Base-by-base conservation (phyloP, 2,888 invertebrate genomes). In the Amphipyra berbera region DNA sequence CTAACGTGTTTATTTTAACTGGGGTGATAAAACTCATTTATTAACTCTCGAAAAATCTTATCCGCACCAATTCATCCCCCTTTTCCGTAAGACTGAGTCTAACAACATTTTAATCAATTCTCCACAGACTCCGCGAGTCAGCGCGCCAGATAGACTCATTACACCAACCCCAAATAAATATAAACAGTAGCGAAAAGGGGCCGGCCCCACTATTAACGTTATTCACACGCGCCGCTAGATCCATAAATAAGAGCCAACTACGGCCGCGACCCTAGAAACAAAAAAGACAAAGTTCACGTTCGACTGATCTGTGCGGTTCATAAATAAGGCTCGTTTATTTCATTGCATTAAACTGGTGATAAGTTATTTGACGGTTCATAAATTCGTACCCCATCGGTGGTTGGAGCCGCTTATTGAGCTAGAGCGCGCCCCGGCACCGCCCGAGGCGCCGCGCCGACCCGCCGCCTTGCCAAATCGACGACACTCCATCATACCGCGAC, bases 71-170 rank as follows among this genome's bases (percentile, higher is more conserved):
- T 90, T 86, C 83, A 86, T 84, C 86, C 93, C 90, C 91, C 86
- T 87, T 90, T 92, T 92, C 90, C 91, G 88, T 90, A 84, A 92
- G 90, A 91, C 91, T 92, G 92, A 84, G 85, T 87, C 90, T 93
- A 94, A 94, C 94, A 93, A 93, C 92, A 90, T 94, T 94, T 94
- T 94, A 94, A 94, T 94, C 94, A 94, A 94, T 94, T 94, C 92
- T 93, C 90, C 89, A 90, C 94, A 94, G 93, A 91, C 92, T 93
- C 93, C 87, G 92, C 94, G 94, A 93, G 92, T 93, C 94, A 93
- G 88, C 91, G 93, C 92, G 89, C 87, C 88, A 92, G 93, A 94
- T 92, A 93, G 91, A 93, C 92, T 93, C 93, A 94, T 94, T 94
- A 93, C 90, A 84, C 83, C 90, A 87, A 93, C 93, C 94, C 94